Conservation (phyloP, 2,888 invertebrate species). For the Pheosia gnoma region DNA sequence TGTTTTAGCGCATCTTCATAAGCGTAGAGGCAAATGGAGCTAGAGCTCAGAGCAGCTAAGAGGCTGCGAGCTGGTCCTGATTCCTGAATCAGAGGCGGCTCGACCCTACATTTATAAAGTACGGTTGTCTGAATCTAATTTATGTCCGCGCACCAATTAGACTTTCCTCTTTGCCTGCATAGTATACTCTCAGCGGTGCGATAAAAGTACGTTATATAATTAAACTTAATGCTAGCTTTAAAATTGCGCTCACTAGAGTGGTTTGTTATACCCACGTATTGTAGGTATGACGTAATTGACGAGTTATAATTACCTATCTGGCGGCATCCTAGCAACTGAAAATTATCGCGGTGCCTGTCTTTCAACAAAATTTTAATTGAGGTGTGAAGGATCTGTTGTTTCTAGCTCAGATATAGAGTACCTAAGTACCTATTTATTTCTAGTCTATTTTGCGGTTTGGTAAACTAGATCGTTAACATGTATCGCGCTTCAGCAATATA, state of each 20-base stretch:
- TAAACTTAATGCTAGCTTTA: background rate
- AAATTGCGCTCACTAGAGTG: too few species aligned
- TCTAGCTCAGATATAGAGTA: too few species aligned
- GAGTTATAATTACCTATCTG: background rate
- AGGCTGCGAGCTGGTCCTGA: too few species aligned
- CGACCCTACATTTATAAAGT: too few species aligned
- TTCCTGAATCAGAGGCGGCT: too few species aligned
- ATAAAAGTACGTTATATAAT: background rate
- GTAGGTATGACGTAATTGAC: background rate
- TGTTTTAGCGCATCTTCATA: too few species aligned
- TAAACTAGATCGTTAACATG: background rate
- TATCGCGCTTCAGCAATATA: too few species aligned
- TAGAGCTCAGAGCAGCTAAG: too few species aligned
- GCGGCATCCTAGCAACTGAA: background rate
- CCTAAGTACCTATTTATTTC: background rate
- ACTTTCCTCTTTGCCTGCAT: too few species aligned
- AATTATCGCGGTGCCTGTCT: background rate
- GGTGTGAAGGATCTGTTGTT: background rate
- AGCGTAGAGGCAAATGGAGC: too few species aligned
- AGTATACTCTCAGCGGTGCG: background rate
- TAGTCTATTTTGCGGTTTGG: background rate
- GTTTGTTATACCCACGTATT: background rate
- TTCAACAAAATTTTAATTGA: background rate
- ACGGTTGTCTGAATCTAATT: too few species aligned
- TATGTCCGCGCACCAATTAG: too few species aligned